A percentile compares a stretch with the other conserved stretches of the same genome.
Evolutionary conservation across 2,797 vertebrate genomes (phyloP).

Genomic region (Todus mexicanus): DNA sequence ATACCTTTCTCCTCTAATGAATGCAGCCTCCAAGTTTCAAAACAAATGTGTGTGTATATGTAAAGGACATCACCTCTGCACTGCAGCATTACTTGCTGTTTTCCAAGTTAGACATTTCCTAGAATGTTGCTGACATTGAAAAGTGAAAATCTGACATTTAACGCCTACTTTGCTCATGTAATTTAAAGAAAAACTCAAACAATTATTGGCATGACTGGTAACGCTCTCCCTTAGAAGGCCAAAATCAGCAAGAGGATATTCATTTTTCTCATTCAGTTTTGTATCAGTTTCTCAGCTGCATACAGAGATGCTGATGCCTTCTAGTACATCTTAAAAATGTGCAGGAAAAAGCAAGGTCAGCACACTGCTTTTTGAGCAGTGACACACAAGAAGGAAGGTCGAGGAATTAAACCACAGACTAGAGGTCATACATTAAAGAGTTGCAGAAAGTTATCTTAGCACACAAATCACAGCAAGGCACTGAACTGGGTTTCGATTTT

Average conservation of each 20-base stretch:
- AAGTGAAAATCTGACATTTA: not conserved
- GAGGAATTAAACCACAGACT: not conserved
- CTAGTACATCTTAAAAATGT: not conserved
- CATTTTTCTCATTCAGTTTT: not conserved
- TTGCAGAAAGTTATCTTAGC: not conserved
- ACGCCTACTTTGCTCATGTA: not conserved
- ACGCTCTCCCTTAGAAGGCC: not conserved
- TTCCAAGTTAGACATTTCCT: not conserved
- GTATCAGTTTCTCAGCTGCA: not conserved
- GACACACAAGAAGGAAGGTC: slow-evolving; percentile 8
- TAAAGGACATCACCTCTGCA: not conserved
- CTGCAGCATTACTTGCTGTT: not conserved
- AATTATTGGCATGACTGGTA: not conserved
- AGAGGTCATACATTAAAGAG: not conserved
- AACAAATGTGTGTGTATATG: not conserved
- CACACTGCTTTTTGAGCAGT: not conserved
- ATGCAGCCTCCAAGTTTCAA: not conserved
- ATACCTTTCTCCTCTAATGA: not conserved
- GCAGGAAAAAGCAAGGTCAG: not conserved
- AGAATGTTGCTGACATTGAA: not conserved
- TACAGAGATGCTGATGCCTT: not conserved
- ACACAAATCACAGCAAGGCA: not conserved
- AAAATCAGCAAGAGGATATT: not conserved
- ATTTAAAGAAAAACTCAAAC: not conserved
- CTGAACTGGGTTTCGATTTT: not conserved